Base-by-base conservation (phyloP, 2,888 invertebrate species). In the Latrodectus hesperus region DNA sequence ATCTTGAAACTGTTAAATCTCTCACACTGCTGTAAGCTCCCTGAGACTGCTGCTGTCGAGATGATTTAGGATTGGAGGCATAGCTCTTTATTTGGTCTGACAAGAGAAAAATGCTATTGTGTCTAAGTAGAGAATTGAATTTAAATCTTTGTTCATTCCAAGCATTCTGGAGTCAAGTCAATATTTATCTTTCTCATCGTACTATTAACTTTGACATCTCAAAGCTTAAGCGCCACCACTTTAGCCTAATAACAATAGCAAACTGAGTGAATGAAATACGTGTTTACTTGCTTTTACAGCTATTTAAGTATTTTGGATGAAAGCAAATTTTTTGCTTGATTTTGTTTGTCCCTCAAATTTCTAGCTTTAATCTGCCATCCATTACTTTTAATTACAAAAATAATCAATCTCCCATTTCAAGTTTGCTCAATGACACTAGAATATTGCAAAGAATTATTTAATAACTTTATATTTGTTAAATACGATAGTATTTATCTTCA, bases 161-260 rank as follows among this genome's bases (percentile, higher is more conserved):
- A 77, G 16, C 65, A n/a, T 52, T 68, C 65, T 22, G 16, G n/a
- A 67, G 77, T 52, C 77, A 60, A 79, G 79, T 79, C 79, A 79
- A 79, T 79, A 79, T 79, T 79, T 79, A 71, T 71, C 71, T 79
- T 79, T n/a, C 60, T 38, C 22, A 11, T 38, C 38, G 60, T 53
- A 49, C 55, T 55, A 79, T 79, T 79, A 55, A 71, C 38, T 71
- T 71, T 79, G 79, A 71, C 79, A 53, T 79, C 17, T 17, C n/a
- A 65, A 76, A 65, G 76, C 79, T 79, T 79, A 70, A 71, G 60
- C 53, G 71, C 79, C 79, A 38, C 55, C 55, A 79, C 60, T 52
- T 79, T 38, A 16, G 11, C 72, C 26, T 74, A 64, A 76, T 65
- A 51, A 64, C 6, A 76, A 76, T 55, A 49, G 12, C 65, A 76